These are phyloP conservation scores for Drosophila micromelanica DNA, from an alignment of 1,140 invertebrate species.

Conservation along the genomic window DNA sequence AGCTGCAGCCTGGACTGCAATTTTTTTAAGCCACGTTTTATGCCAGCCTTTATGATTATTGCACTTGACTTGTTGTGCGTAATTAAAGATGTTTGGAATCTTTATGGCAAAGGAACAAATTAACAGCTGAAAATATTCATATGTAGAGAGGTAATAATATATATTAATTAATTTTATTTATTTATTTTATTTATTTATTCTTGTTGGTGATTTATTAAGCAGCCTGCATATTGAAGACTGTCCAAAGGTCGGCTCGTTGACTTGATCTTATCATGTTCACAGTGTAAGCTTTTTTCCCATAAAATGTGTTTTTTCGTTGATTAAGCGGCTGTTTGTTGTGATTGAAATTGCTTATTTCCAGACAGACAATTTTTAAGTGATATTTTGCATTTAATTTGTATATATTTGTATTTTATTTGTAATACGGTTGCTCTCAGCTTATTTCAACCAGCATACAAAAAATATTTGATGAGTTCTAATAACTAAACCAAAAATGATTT, in stretches of 20 bases:
- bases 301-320: constrained; percentile 26
- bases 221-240: not conserved
- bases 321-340: constrained; percentile 18
- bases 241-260: constrained; percentile 25
- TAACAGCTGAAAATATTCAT: too few species aligned
- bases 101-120: not conserved
- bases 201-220: too few species aligned
- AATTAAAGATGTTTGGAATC: constrained; percentile 32
- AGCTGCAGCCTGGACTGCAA: constrained; percentile 2
- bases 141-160: not conserved
- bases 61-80: constrained; percentile 44
- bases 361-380: too few species aligned
- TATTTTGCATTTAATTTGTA: constrained; percentile 3
- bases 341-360: constrained; percentile 6
- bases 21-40: constrained; percentile 24
- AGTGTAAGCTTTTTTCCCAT: constrained; percentile 15
- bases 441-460: too few species aligned
- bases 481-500: too few species aligned
- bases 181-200: not conserved
- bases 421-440: too few species aligned
- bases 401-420: not conserved
- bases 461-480: too few species aligned
- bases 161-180: not conserved
- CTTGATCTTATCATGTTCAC: constrained; percentile 25
- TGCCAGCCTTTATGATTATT: constrained; percentile 65